Conservation (phyloP, 2,797 vertebrate genomes). For the Uromys caudimaculatus region DNA sequence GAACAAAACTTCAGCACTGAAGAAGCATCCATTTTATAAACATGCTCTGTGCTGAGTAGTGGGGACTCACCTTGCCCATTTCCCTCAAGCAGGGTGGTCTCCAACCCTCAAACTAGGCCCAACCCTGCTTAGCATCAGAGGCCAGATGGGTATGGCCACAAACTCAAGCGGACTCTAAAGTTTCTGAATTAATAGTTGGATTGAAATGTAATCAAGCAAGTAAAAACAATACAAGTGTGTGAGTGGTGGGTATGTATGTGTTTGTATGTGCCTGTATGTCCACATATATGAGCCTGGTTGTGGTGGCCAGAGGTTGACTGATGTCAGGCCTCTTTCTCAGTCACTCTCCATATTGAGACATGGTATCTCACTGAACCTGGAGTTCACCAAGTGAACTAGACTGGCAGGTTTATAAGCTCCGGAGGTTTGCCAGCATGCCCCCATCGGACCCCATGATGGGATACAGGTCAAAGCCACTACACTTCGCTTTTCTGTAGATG, state of each 20-base stretch:
- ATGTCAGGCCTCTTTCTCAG: background rate
- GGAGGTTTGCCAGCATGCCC: background rate
- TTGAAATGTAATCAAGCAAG: constrained; percentile 9
- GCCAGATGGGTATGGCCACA: background rate
- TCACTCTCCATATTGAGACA: background rate
- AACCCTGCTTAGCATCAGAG: background rate
- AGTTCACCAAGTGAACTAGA: background rate
- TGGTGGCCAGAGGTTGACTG: background rate
- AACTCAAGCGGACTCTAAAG: background rate
- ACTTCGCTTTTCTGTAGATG: background rate
- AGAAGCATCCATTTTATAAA: background rate
- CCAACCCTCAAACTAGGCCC: background rate
- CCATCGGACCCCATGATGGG: background rate
- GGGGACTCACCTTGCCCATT: background rate
- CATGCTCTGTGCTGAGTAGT: background rate
- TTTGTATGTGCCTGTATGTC: background rate
- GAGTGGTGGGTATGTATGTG: background rate
- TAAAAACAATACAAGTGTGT: background rate
- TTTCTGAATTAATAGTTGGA: background rate
- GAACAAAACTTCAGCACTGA: background rate
- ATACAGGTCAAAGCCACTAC: background rate
- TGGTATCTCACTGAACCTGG: background rate
- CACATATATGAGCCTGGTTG: background rate
- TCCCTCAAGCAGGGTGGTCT: background rate
- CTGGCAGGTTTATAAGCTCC: background rate